phyloP scores from a whole-genome alignment of 2,888 invertebrate species.

The Eristalinus sepulchralis region DNA sequence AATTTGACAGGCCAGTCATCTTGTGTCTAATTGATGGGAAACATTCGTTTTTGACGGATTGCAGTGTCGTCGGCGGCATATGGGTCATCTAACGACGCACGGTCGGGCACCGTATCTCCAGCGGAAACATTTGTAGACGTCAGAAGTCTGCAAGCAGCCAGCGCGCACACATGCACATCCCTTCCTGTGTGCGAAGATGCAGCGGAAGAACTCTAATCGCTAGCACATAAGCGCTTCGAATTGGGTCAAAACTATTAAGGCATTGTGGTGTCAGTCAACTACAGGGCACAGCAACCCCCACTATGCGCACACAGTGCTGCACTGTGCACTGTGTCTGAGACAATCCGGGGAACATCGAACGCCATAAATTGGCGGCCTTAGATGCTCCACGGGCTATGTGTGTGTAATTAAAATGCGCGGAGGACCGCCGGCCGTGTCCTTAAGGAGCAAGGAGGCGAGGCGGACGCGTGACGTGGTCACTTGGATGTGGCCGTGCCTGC shows the following conservation, averaged over 20 bases:
- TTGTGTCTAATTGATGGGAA: constrained; percentile 20
- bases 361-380: background rate
- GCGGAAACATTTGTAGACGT: constrained; percentile 65
- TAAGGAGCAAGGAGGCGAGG: background rate
- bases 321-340: background rate
- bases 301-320: no score
- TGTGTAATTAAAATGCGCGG: constrained; percentile 48
- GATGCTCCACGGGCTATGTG: background rate
- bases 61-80: constrained; percentile 35
- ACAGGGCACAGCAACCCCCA: constrained; percentile 7
- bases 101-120: constrained; percentile 36
- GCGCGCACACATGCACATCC: background rate
- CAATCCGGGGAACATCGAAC: background rate
- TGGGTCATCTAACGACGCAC: constrained; percentile 59
- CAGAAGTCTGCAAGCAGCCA: constrained; percentile 46
- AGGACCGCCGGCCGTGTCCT: constrained; percentile 21
- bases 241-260: constrained; percentile 72
- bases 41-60: constrained; percentile 15
- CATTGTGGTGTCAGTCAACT: constrained; percentile 70
- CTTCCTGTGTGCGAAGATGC: constrained; percentile 22
- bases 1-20: constrained; percentile 24
- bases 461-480: constrained; percentile 27
- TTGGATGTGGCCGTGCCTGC: background rate
- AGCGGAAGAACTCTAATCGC: constrained; percentile 70
- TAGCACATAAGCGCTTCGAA: constrained; percentile 64